phyloP scores from a whole-genome alignment of 2,888 invertebrate species.

The Caenorhabditis doughertyi region DNA sequence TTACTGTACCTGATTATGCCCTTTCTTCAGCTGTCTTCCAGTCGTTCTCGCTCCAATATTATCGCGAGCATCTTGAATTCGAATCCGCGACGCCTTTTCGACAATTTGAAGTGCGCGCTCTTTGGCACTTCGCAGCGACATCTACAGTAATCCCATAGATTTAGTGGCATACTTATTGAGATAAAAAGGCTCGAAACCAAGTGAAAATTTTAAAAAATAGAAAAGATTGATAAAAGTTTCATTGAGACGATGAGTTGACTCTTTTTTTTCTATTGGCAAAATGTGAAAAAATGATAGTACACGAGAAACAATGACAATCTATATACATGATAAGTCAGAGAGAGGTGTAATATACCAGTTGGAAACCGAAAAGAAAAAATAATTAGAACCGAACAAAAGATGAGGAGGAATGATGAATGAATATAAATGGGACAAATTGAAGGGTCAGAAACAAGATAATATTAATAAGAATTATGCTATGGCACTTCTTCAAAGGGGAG shows the following conservation, averaged over 20 bases:
- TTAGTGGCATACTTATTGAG: not conserved
- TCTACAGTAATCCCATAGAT: constrained; percentile 15
- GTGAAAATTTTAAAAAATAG: not conserved
- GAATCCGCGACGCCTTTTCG: constrained; percentile 74
- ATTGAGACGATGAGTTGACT: too few relatives aligned
- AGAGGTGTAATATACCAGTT: constrained; percentile 54
- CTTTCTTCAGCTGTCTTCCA: constrained; percentile 74
- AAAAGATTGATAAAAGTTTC: not conserved
- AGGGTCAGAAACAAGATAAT: not conserved
- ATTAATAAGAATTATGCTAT: constrained; percentile 31
- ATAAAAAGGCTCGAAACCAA: not conserved
- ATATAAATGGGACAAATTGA: not conserved
- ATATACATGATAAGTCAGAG: constrained; percentile 19
- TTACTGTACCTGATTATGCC: constrained; percentile 75
- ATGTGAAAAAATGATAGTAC: not conserved
- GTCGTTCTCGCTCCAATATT: constrained; percentile 79
- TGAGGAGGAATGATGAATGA: not conserved
- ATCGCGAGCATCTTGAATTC: constrained; percentile 77
- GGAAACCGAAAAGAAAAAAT: constrained; percentile 3
- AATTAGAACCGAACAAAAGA: constrained; percentile 9
- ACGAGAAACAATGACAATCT: constrained; percentile 18
- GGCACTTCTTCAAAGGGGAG: not conserved
- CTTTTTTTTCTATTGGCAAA: constrained; percentile 9
- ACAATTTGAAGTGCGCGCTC: constrained; percentile 79
- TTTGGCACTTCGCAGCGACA: constrained; percentile 71